Evolutionary conservation across 2,113 vertebrate species (phyloP), one percentile per base, ranked within the genome.

Genomic region (Trogon surrucura): DNA sequence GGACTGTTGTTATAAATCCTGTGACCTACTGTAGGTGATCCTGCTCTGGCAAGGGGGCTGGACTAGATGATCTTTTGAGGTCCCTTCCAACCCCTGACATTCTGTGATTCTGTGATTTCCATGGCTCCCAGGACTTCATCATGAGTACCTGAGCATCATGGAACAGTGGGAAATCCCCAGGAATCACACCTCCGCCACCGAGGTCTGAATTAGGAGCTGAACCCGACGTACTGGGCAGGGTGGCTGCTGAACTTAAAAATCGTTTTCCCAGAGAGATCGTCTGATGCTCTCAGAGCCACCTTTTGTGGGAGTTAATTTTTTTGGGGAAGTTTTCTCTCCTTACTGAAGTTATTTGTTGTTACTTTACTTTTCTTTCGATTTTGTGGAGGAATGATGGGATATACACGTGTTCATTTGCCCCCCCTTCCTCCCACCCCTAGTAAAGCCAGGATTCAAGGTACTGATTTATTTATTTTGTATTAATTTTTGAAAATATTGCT

Each of bases 91-190:
- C 36, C 36, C 36, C 36, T 36, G 36, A 36, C 36, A 36, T 36
- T 36, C 36, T 36, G 36, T 36, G 36, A 36, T 36, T 36, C 36
- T 36, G 36, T 5, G 10, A 25, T 75, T 92, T 61, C 58, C 77
- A 3, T 88, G 71, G 34, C n/a, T 85, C 38, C 30, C 1, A 9
- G 66, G 36, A 0, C 0, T 62, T 77, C 9, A 1, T 62, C 47
- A 27, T 23, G 29, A 86, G 29, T 75, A 22, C 36, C 41, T 0
- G 0, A 50, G 69, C 5, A 6, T 36, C 61, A 79, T 41, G 0
- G 4, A 69, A 47, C 50, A 84, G 79, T 0, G 3, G 41, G 64
- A 82, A 90, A 80, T 77, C 26, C 58, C 19, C 19, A 10, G 62
- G 30, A 71, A 26, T 45, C 26, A 70, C 61, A 61, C 29, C 36